Percentiles rank a stretch among this genome's conserved stretches.
Conservation (phyloP, 2,797 vertebrate species). For the Eulemur albifrons region DNA sequence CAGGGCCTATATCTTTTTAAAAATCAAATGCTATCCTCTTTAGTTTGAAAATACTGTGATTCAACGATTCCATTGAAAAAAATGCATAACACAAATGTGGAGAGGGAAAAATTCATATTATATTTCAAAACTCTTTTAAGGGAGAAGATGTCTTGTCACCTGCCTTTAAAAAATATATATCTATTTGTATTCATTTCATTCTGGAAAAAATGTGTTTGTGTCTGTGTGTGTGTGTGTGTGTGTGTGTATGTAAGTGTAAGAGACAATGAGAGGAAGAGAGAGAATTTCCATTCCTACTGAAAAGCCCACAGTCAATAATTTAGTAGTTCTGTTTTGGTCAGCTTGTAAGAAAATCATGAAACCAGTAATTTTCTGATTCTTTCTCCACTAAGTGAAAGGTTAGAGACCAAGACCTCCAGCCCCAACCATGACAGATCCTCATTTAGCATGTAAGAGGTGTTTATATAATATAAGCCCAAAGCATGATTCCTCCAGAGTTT, state of each 20-base stretch:
- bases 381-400: background rate
- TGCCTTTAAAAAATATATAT: background rate
- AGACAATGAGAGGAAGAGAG: background rate
- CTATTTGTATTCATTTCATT: background rate
- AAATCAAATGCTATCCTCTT: slow-evolving; percentile 8
- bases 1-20: background rate
- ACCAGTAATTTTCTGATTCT: background rate
- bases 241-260: background rate
- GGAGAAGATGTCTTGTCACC: background rate
- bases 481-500: background rate
- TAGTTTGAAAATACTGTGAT: background rate
- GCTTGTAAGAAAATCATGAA: background rate
- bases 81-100: background rate
- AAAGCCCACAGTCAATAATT: background rate
- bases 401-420: background rate
- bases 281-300: background rate
- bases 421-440: background rate
- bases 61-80: background rate
- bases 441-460: background rate
- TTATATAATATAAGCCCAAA: background rate
- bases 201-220: background rate
- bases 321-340: background rate
- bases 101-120: background rate
- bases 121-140: background rate
- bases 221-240: background rate